Evolutionary conservation across 2,888 invertebrate genomes (phyloP).

Genomic region (Ornithoptera alexandrae): DNA sequence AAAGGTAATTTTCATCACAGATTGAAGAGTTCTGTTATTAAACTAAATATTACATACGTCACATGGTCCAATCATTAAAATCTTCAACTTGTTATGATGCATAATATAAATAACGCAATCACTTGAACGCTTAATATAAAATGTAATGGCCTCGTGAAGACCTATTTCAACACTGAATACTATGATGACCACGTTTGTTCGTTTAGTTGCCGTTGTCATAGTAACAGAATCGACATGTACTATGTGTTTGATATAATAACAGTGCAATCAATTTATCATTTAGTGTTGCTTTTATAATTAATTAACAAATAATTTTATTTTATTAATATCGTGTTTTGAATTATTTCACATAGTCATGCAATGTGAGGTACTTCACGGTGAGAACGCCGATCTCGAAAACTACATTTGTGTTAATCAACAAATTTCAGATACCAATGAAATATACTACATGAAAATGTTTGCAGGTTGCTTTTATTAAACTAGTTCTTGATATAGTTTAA

Average conservation of each 20-base stretch:
- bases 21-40: constrained; percentile 4
- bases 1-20: background rate
- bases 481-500: too few relatives aligned
- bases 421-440: background rate
- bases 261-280: background rate
- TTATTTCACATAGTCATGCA: background rate
- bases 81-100: constrained; percentile 75
- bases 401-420: background rate
- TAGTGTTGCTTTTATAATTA: background rate
- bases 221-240: background rate
- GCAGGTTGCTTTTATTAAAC: background rate
- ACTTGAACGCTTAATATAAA: background rate
- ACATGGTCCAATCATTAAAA: constrained; percentile 79
- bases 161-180: background rate
- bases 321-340: background rate
- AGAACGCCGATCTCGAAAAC: background rate
- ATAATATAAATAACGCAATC: constrained; percentile 38
- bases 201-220: constrained; percentile 7
- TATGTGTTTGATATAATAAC: too few relatives aligned
- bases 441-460: background rate
- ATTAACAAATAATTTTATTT: background rate
- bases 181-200: background rate
- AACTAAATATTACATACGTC: constrained; percentile 58
- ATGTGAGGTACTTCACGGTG: background rate
- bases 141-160: background rate